phyloP scores from a whole-genome alignment of 2,888 invertebrate species.

The Hypselothyrea guttata region DNA sequence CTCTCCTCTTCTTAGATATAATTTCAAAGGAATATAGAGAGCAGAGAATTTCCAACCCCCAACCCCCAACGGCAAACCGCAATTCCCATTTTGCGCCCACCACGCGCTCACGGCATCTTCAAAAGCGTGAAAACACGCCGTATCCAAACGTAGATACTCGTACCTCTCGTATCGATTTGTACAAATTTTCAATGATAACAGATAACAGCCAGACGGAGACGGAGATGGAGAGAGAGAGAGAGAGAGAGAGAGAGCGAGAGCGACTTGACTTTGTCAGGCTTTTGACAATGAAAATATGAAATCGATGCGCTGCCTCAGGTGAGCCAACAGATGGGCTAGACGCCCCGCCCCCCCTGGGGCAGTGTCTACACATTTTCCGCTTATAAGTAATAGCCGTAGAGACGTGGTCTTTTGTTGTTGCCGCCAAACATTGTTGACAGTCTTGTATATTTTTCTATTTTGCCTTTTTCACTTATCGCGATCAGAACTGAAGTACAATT shows the following conservation, averaged over 20 bases:
- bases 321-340: constrained; percentile 17
- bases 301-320: constrained; percentile 36
- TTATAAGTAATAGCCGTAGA: constrained; percentile 28
- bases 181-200: constrained; percentile 72
- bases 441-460: constrained; percentile 12
- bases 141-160: constrained; percentile 30
- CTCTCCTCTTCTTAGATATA: not conserved
- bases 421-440: constrained; percentile 63
- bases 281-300: constrained; percentile 67
- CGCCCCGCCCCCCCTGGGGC: not conserved
- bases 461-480: constrained; percentile 55
- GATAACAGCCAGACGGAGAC: constrained; percentile 35
- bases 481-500: constrained; percentile 50
- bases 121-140: constrained; percentile 56
- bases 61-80: not conserved
- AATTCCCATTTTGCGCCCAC: constrained; percentile 11
- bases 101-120: constrained; percentile 64
- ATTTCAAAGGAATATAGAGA: constrained; percentile 6
- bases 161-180: constrained; percentile 72
- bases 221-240: not conserved
- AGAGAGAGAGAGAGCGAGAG: not conserved
- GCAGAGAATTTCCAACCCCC: constrained; percentile 3
- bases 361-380: too few relatives aligned
- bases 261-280: constrained; percentile 46
- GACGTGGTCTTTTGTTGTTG: constrained; percentile 49